These are phyloP conservation scores for Tetropium fuscum DNA, from an alignment of 2,888 invertebrate species.

Conservation along the genomic window DNA sequence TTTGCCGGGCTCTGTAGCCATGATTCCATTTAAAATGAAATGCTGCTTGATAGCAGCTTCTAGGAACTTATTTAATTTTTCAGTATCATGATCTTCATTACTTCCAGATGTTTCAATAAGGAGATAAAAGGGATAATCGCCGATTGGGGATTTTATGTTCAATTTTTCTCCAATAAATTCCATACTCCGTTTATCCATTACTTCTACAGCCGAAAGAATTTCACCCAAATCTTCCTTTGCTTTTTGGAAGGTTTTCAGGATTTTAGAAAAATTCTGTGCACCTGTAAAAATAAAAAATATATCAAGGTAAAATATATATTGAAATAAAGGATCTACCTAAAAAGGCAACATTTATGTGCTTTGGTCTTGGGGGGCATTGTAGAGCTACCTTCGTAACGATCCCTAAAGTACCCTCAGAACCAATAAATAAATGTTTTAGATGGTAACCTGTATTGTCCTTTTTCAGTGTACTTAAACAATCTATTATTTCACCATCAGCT, in stretches of 20 bases:
- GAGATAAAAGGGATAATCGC: conserved; percentile 83
- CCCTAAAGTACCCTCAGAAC: conserved; percentile 97
- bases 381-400: conserved; percentile 92
- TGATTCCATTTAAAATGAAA: conserved; percentile 83
- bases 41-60: conserved; percentile 77
- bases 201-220: conserved; percentile 94
- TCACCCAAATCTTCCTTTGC: conserved; percentile 85
- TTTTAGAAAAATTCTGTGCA: conserved; percentile 80
- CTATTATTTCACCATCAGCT: conserved; percentile 86
- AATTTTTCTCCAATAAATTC: conserved; percentile 73
- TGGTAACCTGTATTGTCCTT: conserved; percentile 99
- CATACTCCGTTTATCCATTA: conserved; percentile 85
- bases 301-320: too few species aligned
- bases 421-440: conserved; percentile 95
- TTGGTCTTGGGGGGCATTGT: conserved; percentile 86
- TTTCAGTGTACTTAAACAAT: conserved; percentile 85
- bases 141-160: conserved; percentile 72
- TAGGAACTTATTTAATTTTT: conserved; percentile 85
- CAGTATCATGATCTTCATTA: conserved; percentile 83
- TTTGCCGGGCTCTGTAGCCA: conserved; percentile 83
- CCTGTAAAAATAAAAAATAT: conserved; percentile 67
- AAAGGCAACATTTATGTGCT: conserved; percentile 54
- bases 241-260: conserved; percentile 79
- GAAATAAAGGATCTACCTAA: conserved; percentile 40
- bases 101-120: conserved; percentile 90